Conservation (phyloP, 2,113 vertebrate genomes). For the Holacanthus passer region DNA sequence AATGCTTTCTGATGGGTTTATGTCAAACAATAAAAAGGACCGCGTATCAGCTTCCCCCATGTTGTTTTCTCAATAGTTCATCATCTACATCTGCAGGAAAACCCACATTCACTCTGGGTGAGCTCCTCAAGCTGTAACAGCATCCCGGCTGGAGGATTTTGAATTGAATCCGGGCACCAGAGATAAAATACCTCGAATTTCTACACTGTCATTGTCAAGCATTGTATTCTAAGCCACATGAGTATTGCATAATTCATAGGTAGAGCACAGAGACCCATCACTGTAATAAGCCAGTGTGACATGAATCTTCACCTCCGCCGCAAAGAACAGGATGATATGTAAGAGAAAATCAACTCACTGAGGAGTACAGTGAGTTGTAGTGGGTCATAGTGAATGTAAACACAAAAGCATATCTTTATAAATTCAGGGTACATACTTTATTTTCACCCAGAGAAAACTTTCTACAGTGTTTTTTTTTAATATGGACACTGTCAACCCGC, state of each 20-base stretch:
- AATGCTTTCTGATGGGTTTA: constrained; percentile 14
- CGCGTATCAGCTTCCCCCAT: not conserved
- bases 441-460: not conserved
- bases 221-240: constrained; percentile 60
- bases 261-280: constrained; percentile 53
- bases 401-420: not conserved
- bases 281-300: constrained; percentile 68
- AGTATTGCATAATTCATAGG: constrained; percentile 76
- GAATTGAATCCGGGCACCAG: constrained; percentile 29
- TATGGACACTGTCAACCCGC: not conserved
- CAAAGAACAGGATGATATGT: constrained; percentile 39
- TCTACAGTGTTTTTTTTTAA: not conserved
- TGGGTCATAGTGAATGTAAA: constrained; percentile 26
- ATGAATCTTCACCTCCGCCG: constrained; percentile 49
- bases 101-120: constrained; percentile 10
- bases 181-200: constrained; percentile 58
- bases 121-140: constrained; percentile 34
- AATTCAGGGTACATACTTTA: not conserved
- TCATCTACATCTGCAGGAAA: constrained; percentile 30
- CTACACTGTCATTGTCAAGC: constrained; percentile 53
- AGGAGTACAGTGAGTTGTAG: not conserved
- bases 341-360: constrained; percentile 37
- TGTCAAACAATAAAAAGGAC: constrained; percentile 15
- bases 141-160: constrained; percentile 11
- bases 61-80: not conserved